Conservation (phyloP, 2,888 invertebrate genomes). For the Spialia ferax region DNA sequence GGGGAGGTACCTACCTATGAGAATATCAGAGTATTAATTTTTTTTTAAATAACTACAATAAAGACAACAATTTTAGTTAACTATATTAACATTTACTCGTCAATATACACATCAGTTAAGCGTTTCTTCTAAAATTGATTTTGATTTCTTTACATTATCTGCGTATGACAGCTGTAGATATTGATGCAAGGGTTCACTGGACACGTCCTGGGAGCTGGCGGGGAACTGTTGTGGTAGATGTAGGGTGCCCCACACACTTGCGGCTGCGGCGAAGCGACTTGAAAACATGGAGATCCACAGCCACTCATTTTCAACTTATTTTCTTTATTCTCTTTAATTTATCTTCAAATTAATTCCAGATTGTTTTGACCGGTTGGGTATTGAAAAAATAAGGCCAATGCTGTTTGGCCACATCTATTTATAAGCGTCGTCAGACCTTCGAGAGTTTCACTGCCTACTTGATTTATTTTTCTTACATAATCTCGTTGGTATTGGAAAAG, state of each 20-base stretch:
- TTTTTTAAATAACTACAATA: too few species aligned
- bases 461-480: slow-evolving; percentile 15
- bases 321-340: slow-evolving; percentile 30
- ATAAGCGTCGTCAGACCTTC: slow-evolving; percentile 41
- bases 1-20: too few species aligned
- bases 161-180: slow-evolving; percentile 80
- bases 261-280: slow-evolving; percentile 41
- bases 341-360: slow-evolving; percentile 19
- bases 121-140: not conserved
- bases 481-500: slow-evolving; percentile 41
- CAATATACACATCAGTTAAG: not conserved
- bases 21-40: too few species aligned
- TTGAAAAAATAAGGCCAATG: slow-evolving; percentile 41
- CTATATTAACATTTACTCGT: not conserved
- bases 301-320: slow-evolving; percentile 43
- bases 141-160: slow-evolving; percentile 65
- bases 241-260: slow-evolving; percentile 48
- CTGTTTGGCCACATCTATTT: slow-evolving; percentile 35
- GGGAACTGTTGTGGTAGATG: slow-evolving; percentile 55
- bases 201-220: slow-evolving; percentile 57
- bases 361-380: slow-evolving; percentile 8
- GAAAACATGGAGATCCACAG: slow-evolving; percentile 43
- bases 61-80: too few species aligned
- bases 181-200: slow-evolving; percentile 75
- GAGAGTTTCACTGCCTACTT: slow-evolving; percentile 38